Base-by-base conservation (phyloP, 2,888 invertebrate genomes). In the Zhuqinia jingwanae region DNA sequence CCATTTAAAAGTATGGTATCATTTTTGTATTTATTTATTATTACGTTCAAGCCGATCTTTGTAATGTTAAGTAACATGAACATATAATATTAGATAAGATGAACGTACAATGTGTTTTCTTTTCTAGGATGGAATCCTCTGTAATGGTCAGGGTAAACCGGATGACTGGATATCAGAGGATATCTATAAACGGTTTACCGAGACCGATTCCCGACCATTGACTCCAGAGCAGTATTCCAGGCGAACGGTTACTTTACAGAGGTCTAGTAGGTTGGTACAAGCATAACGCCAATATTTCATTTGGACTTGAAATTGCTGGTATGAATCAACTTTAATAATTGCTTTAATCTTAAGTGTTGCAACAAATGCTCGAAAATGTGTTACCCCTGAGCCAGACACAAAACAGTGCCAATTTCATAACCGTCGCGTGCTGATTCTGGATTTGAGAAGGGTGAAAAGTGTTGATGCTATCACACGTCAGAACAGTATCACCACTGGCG, bases 121-220 rank as follows among this genome's bases (percentile, higher is more conserved):
- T n/a, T 73, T 47, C 8, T 50, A 89, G 88, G 85, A 79, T 53
- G 63, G 83, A 11, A 42, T 84, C 2, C 50, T 65, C 5, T 85
- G 82, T 25, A 88, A 89, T 36, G 65, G 73, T 27, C 80, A 89
- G 0, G 75, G 86, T 42, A 88, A 80, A 78, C 56, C 85, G 0
- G 94, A 94, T 87, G 95, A 95, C 90, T 94, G 95, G 90, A 95
- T 96, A 89, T 95, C 96, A 0, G 96, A 96, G 91, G 96, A 96
- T 92, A 93, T 96, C 91, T 96, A 96, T 92, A 94, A 95, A 91
- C 94, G 96, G 88, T 97, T 96, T 91, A 96, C 96, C 0, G 96
- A 96, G 91, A 97, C 96, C 0, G 97, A 97, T 92, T 97, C 97
- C 0, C 93, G 97, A 27, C 96, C 97, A 0, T 92, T 95, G 89